Evolutionary conservation across 2,888 invertebrate genomes (phyloP), one percentile per base, ranked within the genome.

Genomic region (Patella pellucida): DNA sequence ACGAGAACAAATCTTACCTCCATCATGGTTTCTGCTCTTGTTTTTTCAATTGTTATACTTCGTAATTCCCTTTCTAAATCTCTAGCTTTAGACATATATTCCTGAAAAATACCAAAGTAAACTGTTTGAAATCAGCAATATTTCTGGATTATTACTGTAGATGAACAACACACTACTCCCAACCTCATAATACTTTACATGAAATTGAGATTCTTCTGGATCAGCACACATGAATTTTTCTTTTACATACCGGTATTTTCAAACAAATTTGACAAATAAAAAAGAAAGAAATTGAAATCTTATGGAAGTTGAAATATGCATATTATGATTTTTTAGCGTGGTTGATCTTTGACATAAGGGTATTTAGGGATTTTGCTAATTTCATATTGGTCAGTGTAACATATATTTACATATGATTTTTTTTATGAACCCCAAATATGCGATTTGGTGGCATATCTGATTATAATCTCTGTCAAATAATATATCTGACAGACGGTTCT

Each of bases 21-120:
- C 27, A 87, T 71, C 77, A 83, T 81, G 11, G 85, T 80, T 68
- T 89, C 89, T 19, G 86, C 84, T 67, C 89, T 81, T 3, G 86
- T 85, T 74, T 86, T 87, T 67, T 89, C 88, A 0, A 87, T 79
- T n/a, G 85, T 85, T 62, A 88, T 74, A 68, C 84, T 80, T 52
- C 88, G 83, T 67, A 89, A 76, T 80, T 90, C 89, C 56, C 86
- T 76, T 80, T 90, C 90, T 75, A 87, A 79, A 54, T 88, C 88
- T 23, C 85, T 78, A n/a, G 86, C 85, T 77, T 86, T 88, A 9
- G 82, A 82, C 83, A 87, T 86, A 82, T 89, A 88, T 69, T 89
- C 90, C 90, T 90, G 85, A 7, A 83, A 82, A 50, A 62, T 41
- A 69, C 73, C 73, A 31, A 52, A 68, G 56, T 74, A 62, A 62